Base-by-base conservation (phyloP, 2,113 vertebrate species). In the Ia io region DNA sequence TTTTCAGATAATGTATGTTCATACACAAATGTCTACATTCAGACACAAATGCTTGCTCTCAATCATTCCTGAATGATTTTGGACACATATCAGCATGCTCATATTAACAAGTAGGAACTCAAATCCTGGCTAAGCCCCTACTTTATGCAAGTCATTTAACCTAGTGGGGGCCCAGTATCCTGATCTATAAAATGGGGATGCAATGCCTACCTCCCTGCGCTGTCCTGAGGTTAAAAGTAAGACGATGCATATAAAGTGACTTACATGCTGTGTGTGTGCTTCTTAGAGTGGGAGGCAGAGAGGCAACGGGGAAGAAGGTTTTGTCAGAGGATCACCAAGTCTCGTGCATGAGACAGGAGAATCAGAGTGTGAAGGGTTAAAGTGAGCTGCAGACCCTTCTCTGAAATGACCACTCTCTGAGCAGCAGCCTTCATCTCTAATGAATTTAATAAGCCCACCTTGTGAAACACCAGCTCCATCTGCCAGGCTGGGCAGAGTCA, bases 361-460 rank as follows among this genome's bases (percentile, higher is more conserved):
- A 35, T 73, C 12, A 9, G 70, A 67, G 18, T 25, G 56, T 13
- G 28, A 74, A 49, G 69, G 78, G 49, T 63, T 89, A 35, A 10
- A n/a, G 23, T 0, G 2, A 47, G 28, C 40, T 63, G 11, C 14
- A 51, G 25, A 59, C 14, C 6, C 3, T 32, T 49, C 9, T 86
- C 16, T 49, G 63, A 73, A 30, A 59, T 87, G 65, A 44, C 88
- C 63, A 32, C 49, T 76, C 40, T 83, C 63, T 25, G 51, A 74
- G 53, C 40, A 77, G 77, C 42, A 67, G 90, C 42, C 32, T 42
- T 63, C 14, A 44, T 53, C 73, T 30, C 84, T 88, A 51, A 76
- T n/a, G 71, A 84, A 92, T 87, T 32, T 59, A 95, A 84, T 90
- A 77, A 96, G 79, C 70, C 82, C 92, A 59, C 51, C 70, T 73